Evolutionary conservation across 2,888 invertebrate genomes (phyloP).

Genomic region (Entomobrya multifasciata): DNA sequence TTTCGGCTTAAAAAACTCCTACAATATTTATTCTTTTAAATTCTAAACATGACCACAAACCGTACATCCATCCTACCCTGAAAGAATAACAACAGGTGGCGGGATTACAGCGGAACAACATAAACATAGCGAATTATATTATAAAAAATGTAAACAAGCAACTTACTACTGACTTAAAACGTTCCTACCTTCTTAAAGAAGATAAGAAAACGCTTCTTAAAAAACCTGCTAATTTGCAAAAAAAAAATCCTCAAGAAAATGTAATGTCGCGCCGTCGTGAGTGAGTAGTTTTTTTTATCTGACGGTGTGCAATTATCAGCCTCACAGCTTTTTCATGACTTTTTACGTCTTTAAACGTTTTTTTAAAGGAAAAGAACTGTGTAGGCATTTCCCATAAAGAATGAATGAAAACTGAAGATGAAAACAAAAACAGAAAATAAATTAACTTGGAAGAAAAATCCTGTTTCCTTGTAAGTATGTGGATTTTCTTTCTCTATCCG

Average conservation of each 20-base stretch:
- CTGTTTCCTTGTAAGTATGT: constrained; percentile 21
- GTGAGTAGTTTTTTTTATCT: constrained; percentile 30
- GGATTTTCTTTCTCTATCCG: neutral
- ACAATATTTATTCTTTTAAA: constrained; percentile 1
- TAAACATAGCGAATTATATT: neutral
- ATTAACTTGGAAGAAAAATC: neutral
- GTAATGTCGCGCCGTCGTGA: constrained; percentile 4
- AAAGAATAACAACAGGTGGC: constrained; percentile 18
- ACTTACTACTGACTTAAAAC: neutral
- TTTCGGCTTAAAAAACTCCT: neutral
- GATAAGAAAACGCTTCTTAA: too few species aligned
- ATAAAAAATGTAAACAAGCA: constrained; percentile 19
- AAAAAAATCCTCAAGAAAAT: constrained; percentile 6
- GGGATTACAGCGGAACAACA: neutral
- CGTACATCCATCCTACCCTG: neutral
- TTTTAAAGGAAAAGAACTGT: neutral
- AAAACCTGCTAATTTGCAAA: constrained; percentile 39
- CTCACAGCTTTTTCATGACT: neutral
- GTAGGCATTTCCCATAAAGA: neutral
- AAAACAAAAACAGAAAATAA: neutral
- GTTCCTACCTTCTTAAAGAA: neutral
- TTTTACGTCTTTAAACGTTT: neutral
- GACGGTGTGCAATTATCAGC: constrained; percentile 27
- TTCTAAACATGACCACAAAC: constrained; percentile 19
- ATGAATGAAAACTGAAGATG: too few species aligned